Evolutionary conservation across 2,888 invertebrate species (phyloP), one percentile per base, ranked within the genome.

Genomic region (Torymus texanus): DNA sequence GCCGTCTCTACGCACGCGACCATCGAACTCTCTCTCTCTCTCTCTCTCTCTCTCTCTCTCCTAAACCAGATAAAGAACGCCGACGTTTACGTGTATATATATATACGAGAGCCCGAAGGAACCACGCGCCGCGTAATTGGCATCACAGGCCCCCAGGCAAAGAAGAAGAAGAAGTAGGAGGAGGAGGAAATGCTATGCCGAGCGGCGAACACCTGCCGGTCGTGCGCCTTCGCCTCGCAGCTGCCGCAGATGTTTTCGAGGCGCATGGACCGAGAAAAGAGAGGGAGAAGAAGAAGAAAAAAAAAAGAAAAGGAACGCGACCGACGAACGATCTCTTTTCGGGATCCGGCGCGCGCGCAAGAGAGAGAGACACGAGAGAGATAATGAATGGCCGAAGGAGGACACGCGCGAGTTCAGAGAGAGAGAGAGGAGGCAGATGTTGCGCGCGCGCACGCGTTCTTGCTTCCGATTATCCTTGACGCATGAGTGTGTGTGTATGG

Each of bases 231-330:
- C 86, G 87, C 84, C 83, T 86, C 83, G 87, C 89, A 90, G 89
- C 90, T 90, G 90, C 88, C 88, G 89, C 89, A 89, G 89, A 89
- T 89, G 89, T 88, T 89, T 84, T 81, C 82, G 83, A 84, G 86
- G 85, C 84, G 41, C 84, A 85, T 86, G 84, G 85, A 86, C 84
- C 83, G 80, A 67, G 53, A 29, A 81, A 82, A 12, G 21, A 50
- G 18, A 56, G 63, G 68, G 21, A 53, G 59, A 10, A 18, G 51
- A 70, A 14, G n/a, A 53, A 56, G 73, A 12, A 51, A 21, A 14
- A 24, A 21, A 53, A 13, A 63, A 59, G 51, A 53, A 62, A 65
- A 80, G 76, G 70, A 18, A 41, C 41, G 41, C 29, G 21, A 21
- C 21, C 5, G 53, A n/a, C 73, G 70, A 55, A 8, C 41, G 18